Base-by-base conservation (phyloP, 1,140 invertebrate species). In the Dendrolimus kikuchii region DNA sequence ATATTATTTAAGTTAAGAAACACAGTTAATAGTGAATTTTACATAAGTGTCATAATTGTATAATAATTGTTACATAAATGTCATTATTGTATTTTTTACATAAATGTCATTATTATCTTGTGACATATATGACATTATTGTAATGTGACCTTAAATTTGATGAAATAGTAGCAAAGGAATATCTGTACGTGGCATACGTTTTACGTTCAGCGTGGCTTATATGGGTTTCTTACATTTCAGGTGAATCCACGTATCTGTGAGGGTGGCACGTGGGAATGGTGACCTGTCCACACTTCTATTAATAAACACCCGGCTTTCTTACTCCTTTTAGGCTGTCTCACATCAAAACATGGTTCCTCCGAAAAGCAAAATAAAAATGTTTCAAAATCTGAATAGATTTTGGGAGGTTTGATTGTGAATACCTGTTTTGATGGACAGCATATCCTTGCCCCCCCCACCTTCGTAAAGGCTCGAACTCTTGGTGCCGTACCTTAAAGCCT, bases 231-330 rank as follows among this genome's bases (percentile, higher is more conserved):
- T 77, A 60, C 68, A 75, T 74, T 87, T 69, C 87, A 88, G 87
- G 87, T 86, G 87, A 88, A 82, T 88, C 87, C 51, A 88, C 85
- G 61, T 88, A 88, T 77, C 78, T 88, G 87, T 88, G 87, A 88
- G 70, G 74, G 70, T 77, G 71, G 62, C 72, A 68, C 68, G 71
- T 63, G 60, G 68, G 64, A 59, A 62, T 68, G 65, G 57, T 71
- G 63, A 65, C 59, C 63, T 62, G 70, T 59, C 57, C 66, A 49
- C 53, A 68, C 64, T 64, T 71, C 66, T 71, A 68, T 71, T 75
- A 62, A 71, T 72, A 72, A 66, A 63, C 64, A 68, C 71, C 61
- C 70, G 62, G 68, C 74, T 74, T 75, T 61, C 53, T 39, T 49
- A 39, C 57, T 5, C 42, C 37, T 44, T 42, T 41, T 36, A 6